Evolutionary conservation across 2,113 vertebrate species (phyloP).

Genomic region (Phalacrocorax carbo): DNA sequence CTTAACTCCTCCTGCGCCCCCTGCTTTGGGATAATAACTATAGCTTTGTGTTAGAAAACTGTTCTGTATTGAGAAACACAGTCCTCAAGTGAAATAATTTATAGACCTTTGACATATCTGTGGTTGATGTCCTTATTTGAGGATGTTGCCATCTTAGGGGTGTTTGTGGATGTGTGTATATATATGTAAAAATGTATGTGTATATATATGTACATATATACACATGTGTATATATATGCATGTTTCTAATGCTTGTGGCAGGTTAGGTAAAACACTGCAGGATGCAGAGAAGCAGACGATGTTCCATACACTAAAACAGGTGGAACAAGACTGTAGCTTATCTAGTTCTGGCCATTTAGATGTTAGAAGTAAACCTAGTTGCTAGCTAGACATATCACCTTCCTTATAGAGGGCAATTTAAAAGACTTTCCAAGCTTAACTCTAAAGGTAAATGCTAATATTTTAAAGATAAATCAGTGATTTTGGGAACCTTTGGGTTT

Average conservation of each 20-base stretch:
- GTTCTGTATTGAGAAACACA: not conserved
- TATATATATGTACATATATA: too few species aligned
- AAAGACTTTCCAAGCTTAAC: not conserved
- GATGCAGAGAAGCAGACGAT: not conserved
- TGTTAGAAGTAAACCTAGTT: not conserved
- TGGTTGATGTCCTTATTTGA: not conserved
- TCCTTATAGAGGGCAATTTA: not conserved
- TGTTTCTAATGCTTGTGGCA: not conserved
- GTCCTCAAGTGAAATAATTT: not conserved
- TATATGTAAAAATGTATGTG: not conserved
- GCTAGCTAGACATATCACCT: not conserved
- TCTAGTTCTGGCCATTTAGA: not conserved
- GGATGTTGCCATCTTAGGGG: not conserved
- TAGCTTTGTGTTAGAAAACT: not conserved
- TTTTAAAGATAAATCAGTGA: not conserved
- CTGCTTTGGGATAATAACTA: not conserved
- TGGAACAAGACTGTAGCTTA: not conserved
- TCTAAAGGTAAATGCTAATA: not conserved
- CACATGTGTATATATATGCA: too few species aligned
- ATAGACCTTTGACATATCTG: not conserved
- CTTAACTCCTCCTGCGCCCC: not conserved
- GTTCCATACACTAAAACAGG: not conserved
- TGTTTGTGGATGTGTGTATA: not conserved
- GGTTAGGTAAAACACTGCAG: not conserved
- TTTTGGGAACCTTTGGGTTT: not conserved